Conservation (phyloP, 1,140 invertebrate species). For the Conus betulinus region DNA sequence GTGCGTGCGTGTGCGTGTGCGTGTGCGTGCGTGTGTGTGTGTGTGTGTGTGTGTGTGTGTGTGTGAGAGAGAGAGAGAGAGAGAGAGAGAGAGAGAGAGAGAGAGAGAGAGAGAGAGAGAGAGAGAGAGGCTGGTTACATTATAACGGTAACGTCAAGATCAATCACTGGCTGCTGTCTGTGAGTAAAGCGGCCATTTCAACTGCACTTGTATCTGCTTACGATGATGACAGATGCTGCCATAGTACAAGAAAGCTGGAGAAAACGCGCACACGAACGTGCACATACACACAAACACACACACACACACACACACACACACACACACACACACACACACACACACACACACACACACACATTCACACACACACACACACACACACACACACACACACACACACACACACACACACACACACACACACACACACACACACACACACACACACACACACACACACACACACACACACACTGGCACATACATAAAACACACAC, state of each 20-base stretch:
- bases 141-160: too few species aligned
- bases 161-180: too few species aligned
- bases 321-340: neutral
- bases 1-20: neutral
- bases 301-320: conserved; percentile 14
- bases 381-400: neutral
- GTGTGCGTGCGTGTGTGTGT: conserved; percentile 9
- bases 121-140: too few species aligned
- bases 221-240: too few species aligned
- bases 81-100: too few species aligned
- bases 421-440: conserved; percentile 15
- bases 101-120: too few species aligned
- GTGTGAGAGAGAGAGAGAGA: neutral
- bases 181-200: too few species aligned
- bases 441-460: conserved; percentile 15
- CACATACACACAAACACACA: conserved; percentile 11
- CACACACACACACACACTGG: neutral
- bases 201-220: too few species aligned
- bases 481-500: too few species aligned
- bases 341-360: neutral
- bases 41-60: conserved; percentile 12
- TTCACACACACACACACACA: too few species aligned
- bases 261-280: neutral
- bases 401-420: neutral
- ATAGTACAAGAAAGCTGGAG: too few species aligned